Evolutionary conservation across 2,888 invertebrate species (phyloP).

Genomic region (Toxonevra muliebris): DNA sequence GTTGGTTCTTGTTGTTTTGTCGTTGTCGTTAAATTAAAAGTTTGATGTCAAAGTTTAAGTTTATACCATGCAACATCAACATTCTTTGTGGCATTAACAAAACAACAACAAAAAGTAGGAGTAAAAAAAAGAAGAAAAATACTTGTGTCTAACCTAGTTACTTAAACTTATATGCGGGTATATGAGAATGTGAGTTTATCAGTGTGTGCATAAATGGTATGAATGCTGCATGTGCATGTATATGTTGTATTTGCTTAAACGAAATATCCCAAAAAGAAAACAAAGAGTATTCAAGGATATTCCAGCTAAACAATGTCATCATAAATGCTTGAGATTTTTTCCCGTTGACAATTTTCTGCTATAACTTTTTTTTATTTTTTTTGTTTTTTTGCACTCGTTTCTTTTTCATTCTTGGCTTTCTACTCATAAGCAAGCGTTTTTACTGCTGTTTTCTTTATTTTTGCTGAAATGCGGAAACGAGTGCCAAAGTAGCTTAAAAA

Average conservation of each 20-base stretch:
- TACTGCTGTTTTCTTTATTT: background rate
- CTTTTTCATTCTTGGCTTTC: too few relatives aligned
- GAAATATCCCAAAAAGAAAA: background rate
- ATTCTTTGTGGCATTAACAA: background rate
- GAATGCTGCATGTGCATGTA: background rate
- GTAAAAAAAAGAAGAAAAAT: background rate
- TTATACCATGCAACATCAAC: slow-evolving; percentile 9
- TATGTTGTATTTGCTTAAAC: background rate
- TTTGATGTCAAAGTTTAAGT: slow-evolving; percentile 19
- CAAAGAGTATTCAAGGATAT: slow-evolving; percentile 14
- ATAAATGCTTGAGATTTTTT: slow-evolving; percentile 26
- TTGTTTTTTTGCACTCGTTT: too few relatives aligned
- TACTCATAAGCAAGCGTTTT: background rate
- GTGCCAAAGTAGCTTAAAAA: background rate
- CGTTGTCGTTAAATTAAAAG: slow-evolving; percentile 17
- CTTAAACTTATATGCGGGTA: too few relatives aligned
- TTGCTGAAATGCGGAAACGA: slow-evolving; percentile 11
- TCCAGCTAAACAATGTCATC: slow-evolving; percentile 13
- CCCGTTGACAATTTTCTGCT: background rate
- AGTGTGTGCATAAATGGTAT: background rate
- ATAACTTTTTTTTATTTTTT: background rate
- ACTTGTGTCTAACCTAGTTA: background rate
- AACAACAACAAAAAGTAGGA: background rate
- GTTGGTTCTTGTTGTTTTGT: background rate
- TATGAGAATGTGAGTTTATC: background rate